Base-by-base conservation (phyloP, 2,888 invertebrate genomes). In the Pachycephus smyrnensis region DNA sequence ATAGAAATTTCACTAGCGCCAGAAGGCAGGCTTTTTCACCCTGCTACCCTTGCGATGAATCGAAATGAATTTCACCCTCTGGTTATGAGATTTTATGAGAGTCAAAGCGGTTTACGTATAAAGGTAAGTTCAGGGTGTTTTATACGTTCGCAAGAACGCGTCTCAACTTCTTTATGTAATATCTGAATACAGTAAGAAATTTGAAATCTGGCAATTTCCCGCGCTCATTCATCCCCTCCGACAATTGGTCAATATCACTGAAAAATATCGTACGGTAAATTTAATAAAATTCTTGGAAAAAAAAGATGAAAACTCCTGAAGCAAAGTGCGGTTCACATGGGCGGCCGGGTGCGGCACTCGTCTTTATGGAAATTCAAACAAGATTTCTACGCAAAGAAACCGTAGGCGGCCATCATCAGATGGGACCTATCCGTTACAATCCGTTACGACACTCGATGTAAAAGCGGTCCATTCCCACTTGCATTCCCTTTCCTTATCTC, bases 1-100 rank as follows among this genome's bases (percentile, higher is more conserved):
- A 90, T 90, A 89, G 88, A 90, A 89, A 87, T 88, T 89, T 88
- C 87, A 86, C 86, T 86, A 84, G 83, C 80, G 86, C 82, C 82
- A 74, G 75, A 35, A 76, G 73, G 77, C 74, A 77, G 80, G 80
- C 79, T 78, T 73, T 79, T n/a, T n/a, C 79, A 80, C 82, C 79
- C 76, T 69, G 12, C 81, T 82, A 82, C 80, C 77, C 84, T 79
- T 69, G 79, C 79, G 40, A 40, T 40, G 30, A 69, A 69, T 69
- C 69, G 69, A 69, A 32, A 40, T 40, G 40, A 40, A 84, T 82
- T 79, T 81, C 84, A 85, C 86, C 87, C 87, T 84, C 83, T 77
- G 90, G 90, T 90, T 89, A 90, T 90, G 90, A 90, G 90, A 90
- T 90, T 90, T 90, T 89, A 90, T 89, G 88, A 90, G 89, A 88